These are phyloP conservation scores for Dunckerocampus dactyliophorus DNA, from an alignment of 2,113 vertebrate species.

Conservation along the genomic window DNA sequence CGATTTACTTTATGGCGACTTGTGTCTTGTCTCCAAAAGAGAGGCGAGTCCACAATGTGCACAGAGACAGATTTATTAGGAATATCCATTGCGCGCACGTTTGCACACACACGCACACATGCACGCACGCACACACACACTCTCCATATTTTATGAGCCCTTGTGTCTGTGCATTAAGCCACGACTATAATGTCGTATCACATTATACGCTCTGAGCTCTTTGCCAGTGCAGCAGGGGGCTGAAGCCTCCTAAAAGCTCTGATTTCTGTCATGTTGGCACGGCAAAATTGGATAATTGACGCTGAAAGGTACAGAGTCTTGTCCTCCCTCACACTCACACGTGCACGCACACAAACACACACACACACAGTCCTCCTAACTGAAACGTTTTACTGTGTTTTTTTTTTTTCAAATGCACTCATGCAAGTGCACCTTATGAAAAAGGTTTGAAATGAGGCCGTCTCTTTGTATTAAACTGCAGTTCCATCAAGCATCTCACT, in stretches of 20 bases:
- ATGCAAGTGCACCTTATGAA: too few relatives aligned
- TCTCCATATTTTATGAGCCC: conserved; percentile 69
- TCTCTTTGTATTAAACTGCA: conserved; percentile 23
- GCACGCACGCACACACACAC: conserved; percentile 26
- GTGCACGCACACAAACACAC: too few relatives aligned
- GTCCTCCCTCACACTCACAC: too few relatives aligned
- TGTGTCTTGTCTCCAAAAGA: too few relatives aligned
- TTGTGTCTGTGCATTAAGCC: conserved; percentile 66
- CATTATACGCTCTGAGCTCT: conserved; percentile 61
- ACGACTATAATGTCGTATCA: conserved; percentile 66
- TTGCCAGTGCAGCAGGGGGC: conserved; percentile 22
- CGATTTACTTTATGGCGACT: conserved; percentile 1
- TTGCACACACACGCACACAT: conserved; percentile 5
- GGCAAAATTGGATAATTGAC: conserved; percentile 66
- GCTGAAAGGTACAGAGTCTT: conserved; percentile 61
- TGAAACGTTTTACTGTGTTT: too few relatives aligned
- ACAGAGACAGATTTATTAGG: conserved; percentile 6
- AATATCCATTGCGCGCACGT: not conserved
- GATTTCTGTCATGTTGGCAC: conserved; percentile 67
- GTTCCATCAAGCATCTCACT: conserved; percentile 29
- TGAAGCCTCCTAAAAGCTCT: conserved; percentile 67
- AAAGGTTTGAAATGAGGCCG: too few relatives aligned
- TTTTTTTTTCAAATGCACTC: too few relatives aligned
- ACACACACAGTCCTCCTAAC: too few relatives aligned
- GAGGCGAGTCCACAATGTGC: not conserved